These are phyloP conservation scores for Drosophila ohnishii DNA, from an alignment of 1,140 invertebrate genomes.

Conservation along the genomic window DNA sequence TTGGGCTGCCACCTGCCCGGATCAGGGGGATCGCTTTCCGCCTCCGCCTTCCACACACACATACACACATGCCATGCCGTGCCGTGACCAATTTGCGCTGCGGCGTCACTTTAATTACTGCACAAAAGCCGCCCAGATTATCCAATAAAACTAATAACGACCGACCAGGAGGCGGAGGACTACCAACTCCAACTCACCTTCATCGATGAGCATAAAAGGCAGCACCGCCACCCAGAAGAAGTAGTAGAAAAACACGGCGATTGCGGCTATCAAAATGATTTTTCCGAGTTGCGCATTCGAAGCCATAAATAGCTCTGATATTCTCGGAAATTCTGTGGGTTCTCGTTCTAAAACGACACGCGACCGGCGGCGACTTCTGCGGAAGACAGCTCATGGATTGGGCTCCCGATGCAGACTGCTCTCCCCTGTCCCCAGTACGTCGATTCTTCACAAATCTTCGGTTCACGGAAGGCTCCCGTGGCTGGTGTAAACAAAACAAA, in stretches of 20 bases:
- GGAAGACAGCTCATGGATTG: conserved; percentile 21
- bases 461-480: neutral
- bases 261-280: conserved; percentile 84
- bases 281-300: conserved; percentile 84
- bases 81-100: conserved; percentile 53
- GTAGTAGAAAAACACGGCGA: conserved; percentile 86
- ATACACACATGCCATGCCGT: neutral
- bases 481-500: conserved; percentile 42
- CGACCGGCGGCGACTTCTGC: conserved; percentile 15
- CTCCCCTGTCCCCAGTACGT: conserved; percentile 1
- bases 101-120: conserved; percentile 65
- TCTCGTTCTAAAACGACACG: conserved; percentile 12
- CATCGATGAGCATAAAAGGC: conserved; percentile 86
- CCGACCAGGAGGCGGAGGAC: neutral
- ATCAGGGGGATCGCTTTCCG: conserved; percentile 9
- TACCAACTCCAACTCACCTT: conserved; percentile 73
- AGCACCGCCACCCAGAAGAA: conserved; percentile 88
- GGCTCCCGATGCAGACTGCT: conserved; percentile 2
- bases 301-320: conserved; percentile 78
- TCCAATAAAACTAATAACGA: conserved; percentile 64
- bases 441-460: neutral
- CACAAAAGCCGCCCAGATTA: conserved; percentile 74
- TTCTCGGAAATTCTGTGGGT: conserved; percentile 25
- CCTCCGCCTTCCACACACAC: neutral
- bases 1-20: conserved; percentile 1